These are phyloP conservation scores for Peromyscus polionotus DNA, from an alignment of 2,113 vertebrate species.

Conservation along the genomic window DNA sequence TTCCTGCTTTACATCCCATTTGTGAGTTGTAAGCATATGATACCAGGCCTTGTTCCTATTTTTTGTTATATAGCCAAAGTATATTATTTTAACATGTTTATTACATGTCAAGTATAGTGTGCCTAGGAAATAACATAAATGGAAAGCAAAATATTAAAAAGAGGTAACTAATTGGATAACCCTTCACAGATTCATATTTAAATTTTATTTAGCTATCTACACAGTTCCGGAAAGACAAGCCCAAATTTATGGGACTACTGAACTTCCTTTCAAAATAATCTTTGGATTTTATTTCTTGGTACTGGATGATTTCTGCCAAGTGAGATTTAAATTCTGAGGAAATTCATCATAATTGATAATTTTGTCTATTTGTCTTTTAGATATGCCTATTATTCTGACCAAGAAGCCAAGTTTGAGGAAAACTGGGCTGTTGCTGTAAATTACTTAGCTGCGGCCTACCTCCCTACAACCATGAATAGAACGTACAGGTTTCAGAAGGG, in stretches of 20 bases:
- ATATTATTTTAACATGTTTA: neutral
- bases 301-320: neutral
- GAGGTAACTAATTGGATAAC: neutral
- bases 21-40: neutral
- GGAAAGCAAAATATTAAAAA: neutral
- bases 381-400: slow-evolving; percentile 71
- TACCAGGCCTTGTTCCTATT: neutral
- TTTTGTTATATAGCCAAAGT: neutral
- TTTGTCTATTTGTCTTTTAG: slow-evolving; percentile 79
- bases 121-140: neutral
- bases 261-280: neutral
- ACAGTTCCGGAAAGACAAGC: fast-evolving
- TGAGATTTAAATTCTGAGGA: neutral
- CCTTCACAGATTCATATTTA: neutral
- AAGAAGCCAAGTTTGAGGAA: slow-evolving; percentile 84
- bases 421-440: slow-evolving; percentile 82
- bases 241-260: neutral
- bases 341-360: neutral
- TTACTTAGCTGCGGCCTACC: slow-evolving; percentile 81
- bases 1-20: too few species aligned
- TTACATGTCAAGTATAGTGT: neutral
- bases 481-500: slow-evolving; percentile 76
- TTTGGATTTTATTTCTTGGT: neutral
- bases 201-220: neutral
- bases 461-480: slow-evolving; percentile 76